Evolutionary conservation across 2,888 invertebrate genomes (phyloP), one percentile per base, ranked within the genome.

Genomic region (Belgica antarctica): DNA sequence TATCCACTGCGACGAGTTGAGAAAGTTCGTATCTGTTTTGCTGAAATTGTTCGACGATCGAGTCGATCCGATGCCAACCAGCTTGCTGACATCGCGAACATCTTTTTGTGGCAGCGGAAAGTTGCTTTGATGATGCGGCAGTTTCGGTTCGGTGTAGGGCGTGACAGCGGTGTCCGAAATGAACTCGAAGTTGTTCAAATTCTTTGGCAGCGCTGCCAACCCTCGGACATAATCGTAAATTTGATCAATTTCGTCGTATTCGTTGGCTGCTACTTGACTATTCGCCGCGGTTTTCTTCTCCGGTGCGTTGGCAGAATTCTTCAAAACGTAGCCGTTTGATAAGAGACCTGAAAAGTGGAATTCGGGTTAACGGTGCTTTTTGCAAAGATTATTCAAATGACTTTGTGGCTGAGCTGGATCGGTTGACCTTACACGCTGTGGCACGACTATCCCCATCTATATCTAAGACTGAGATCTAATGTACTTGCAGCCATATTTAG

Each of bases 221-320:
- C 96, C 95, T 72, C 96, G 84, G 0, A 96, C 94, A 78, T 96
- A 96, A 78, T 95, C 94, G 78, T 96, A 96, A 73, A 96, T 94
- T 80, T 96, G 94, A 82, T 96, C 96, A 74, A 96, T 94, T 81
- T 96, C 95, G 75, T 95, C 94, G 80, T 96, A 94, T 76, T 94
- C 94, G 77, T 92, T 92, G 28, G 88, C 89, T 31, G 88, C 89
- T 76, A 85, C 83, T 74, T 84, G 85, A 73, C 82, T 83, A 22
- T 62, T 74, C 82, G 82, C 75, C 83, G 82, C 31, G 73, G 74
- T 22, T 75, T 79, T 83, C 74, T 82, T 84, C 71, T 84, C 81
- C 71, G 82, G 17, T 52, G 89, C 89, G 63, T 90, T 91, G 65
- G 87, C 89, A 75, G 90, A 90, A 74, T 90, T 84, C 74, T 91